A percentile compares a stretch with the other conserved stretches of the same genome.
These are phyloP conservation scores for Magallana ariakensis DNA, from an alignment of 1,140 invertebrate genomes.

Conservation along the genomic window DNA sequence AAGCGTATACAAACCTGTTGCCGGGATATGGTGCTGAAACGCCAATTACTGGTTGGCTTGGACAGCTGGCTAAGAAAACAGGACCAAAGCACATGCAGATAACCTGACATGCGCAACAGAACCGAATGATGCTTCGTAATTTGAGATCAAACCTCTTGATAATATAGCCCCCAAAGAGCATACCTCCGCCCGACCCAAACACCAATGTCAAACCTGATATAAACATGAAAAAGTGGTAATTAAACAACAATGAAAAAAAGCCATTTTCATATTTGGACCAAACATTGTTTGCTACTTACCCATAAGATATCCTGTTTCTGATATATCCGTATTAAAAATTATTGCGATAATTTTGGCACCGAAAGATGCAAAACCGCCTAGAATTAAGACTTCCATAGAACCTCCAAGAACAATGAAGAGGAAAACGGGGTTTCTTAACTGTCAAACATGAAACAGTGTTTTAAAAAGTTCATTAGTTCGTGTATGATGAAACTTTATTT, in stretches of 20 bases:
- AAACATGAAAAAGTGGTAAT: no score
- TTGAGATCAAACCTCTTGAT: constrained; percentile 57
- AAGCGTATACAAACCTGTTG: no score
- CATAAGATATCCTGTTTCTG: constrained; percentile 40
- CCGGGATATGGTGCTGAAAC: no score
- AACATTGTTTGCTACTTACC: no score
- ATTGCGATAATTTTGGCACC: constrained; percentile 46
- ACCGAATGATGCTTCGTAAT: constrained; percentile 59
- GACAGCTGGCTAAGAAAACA: constrained; percentile 86
- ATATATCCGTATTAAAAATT: constrained; percentile 27
- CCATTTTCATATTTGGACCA: no score
- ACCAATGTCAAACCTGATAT: constrained; percentile 61
- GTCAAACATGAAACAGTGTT: no score
- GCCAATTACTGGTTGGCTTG: constrained; percentile 86
- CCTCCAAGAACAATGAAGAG: constrained; percentile 34
- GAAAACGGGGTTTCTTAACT: constrained; percentile 51
- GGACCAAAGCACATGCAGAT: constrained; percentile 84
- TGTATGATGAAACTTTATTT: no score
- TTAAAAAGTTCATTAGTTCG: no score
- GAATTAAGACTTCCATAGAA: constrained; percentile 44
- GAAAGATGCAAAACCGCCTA: constrained; percentile 49
- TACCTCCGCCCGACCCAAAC: constrained; percentile 63
- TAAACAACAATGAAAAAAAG: no score
- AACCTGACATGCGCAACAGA: constrained; percentile 78
- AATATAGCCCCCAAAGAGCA: constrained; percentile 63